Evolutionary conservation across 2,113 vertebrate species (phyloP).

Genomic region (Sciurus niger): DNA sequence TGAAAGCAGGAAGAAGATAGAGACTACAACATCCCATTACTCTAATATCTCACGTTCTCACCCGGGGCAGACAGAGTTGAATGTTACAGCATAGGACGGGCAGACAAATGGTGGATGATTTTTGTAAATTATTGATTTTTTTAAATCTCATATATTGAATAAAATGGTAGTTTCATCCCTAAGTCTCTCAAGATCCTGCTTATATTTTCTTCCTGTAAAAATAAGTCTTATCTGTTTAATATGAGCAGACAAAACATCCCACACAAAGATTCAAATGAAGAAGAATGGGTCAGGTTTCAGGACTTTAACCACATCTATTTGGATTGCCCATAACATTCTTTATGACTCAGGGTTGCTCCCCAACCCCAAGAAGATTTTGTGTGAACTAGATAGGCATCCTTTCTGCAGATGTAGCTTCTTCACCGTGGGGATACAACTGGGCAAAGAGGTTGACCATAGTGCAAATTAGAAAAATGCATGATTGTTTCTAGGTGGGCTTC

Average conservation of each 20-base stretch:
- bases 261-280: not conserved
- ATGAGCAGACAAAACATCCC: not conserved
- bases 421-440: fast-evolving
- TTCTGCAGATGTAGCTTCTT: no score
- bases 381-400: not conserved
- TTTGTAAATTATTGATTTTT: not conserved
- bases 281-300: not conserved
- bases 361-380: not conserved
- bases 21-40: not conserved
- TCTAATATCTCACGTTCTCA: not conserved
- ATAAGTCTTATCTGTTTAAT: not conserved
- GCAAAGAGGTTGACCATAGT: not conserved
- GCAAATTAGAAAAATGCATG: not conserved
- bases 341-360: not conserved
- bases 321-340: not conserved
- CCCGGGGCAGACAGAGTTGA: not conserved
- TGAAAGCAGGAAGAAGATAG: not conserved
- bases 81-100: not conserved
- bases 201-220: not conserved
- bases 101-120: not conserved
- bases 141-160: not conserved
- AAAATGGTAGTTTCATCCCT: not conserved
- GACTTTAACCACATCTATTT: not conserved
- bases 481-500: not conserved
- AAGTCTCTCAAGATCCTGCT: not conserved